phyloP scores from a whole-genome alignment of 2,113 vertebrate genomes.

The Odocoileus hemionus region DNA sequence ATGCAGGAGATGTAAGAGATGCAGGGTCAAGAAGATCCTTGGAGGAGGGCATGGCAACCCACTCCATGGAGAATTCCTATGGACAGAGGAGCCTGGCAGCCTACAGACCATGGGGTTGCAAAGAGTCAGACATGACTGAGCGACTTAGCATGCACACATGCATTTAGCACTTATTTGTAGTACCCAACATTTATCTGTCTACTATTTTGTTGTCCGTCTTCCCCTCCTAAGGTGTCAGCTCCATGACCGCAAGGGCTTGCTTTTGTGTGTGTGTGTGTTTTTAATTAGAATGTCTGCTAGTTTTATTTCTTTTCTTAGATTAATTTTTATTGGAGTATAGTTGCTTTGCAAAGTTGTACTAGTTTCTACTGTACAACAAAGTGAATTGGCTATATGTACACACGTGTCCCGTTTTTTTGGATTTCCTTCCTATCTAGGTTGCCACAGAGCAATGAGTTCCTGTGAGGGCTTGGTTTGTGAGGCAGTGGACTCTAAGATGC shows the following conservation, averaged over 20 bases:
- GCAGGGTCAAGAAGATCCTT: not conserved
- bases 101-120: not conserved
- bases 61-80: not conserved
- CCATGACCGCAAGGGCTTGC: not conserved
- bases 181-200: not conserved
- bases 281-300: not conserved
- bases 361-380: not conserved
- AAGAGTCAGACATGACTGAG: not conserved
- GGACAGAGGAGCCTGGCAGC: not conserved
- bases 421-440: not conserved
- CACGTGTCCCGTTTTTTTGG: not conserved
- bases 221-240: not conserved
- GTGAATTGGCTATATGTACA: not conserved
- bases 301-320: not conserved
- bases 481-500: not conserved
- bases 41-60: not conserved
- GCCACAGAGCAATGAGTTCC: not conserved
- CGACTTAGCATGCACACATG: not conserved
- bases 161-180: not conserved
- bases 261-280: not conserved
- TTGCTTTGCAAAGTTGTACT: not conserved
- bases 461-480: not conserved
- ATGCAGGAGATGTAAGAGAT: not conserved
- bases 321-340: not conserved
- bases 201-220: not conserved